phyloP scores from a whole-genome alignment of 1,140 invertebrate species.

The Lordiphosa mommai region DNA sequence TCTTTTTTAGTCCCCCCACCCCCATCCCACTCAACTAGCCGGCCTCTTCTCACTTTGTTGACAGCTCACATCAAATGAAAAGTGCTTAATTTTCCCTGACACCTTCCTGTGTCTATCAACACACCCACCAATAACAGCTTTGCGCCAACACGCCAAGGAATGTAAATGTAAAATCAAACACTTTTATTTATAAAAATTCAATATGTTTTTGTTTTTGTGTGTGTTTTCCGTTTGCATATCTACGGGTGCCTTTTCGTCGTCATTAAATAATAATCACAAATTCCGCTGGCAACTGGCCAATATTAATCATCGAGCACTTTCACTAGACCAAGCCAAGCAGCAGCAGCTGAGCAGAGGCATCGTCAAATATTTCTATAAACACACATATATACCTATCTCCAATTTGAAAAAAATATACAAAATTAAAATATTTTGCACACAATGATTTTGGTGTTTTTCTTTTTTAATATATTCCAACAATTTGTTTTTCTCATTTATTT shows the following conservation, averaged over 20 bases:
- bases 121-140: slow-evolving; percentile 5
- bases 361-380: slow-evolving; percentile 5
- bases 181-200: slow-evolving; percentile 38
- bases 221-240: slow-evolving; percentile 22
- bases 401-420: slow-evolving; percentile 47
- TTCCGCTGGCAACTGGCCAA: slow-evolving; percentile 64
- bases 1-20: not conserved
- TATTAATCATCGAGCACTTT: slow-evolving; percentile 74
- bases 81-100: slow-evolving; percentile 20
- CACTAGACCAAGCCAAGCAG: slow-evolving; percentile 56
- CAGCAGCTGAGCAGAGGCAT: slow-evolving; percentile 5
- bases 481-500: slow-evolving; percentile 19
- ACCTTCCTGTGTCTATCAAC: slow-evolving; percentile 32
- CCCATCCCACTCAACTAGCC: not conserved
- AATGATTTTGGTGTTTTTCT: slow-evolving; percentile 34
- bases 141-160: slow-evolving; percentile 26
- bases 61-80: slow-evolving; percentile 37
- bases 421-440: slow-evolving; percentile 58
- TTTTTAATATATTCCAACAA: slow-evolving; percentile 32
- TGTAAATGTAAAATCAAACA: slow-evolving; percentile 66
- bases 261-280: slow-evolving; percentile 74
- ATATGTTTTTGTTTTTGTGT: slow-evolving; percentile 24
- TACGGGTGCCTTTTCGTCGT: slow-evolving; percentile 68
- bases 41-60: not conserved
- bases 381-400: slow-evolving; percentile 3